Evolutionary conservation across 1,140 invertebrate genomes (phyloP), one percentile per base, ranked within the genome.

Genomic region (Batillaria attramentaria): DNA sequence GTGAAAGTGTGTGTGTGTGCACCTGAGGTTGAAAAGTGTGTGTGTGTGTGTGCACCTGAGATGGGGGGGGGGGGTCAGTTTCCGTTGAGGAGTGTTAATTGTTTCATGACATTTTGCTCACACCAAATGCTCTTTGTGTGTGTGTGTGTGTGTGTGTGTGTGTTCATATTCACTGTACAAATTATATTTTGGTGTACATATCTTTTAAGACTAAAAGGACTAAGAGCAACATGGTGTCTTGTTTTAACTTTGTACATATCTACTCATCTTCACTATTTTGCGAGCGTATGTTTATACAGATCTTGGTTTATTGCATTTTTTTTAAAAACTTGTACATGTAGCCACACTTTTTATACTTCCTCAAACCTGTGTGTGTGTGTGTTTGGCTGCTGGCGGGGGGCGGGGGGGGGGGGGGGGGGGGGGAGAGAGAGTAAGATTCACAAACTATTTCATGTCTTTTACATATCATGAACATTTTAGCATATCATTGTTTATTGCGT

Each of bases 141-240:
- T 10, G 8, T 65, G 3, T 33, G 62, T 6, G 4, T 65, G 28
- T 65, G 66, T 68, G 35, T 68, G 66, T 5, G 37, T 68, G 66
- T 68, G 66, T 13, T 39, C 42, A n/a, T n/a, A 68, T 41, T 41
- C 39, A 66, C 31, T 62, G 5, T 62, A n/a, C 57, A 62, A 62
- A 62, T n/a, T 62, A 28, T n/a, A 28, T 62, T 13, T 6, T 16
- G 20, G n/a, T 62, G 6, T 62, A 28, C 28, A 5, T 62, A 28
- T 62, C n/a, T 62, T n/a, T 62, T 62, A 62, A 6, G 6, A 62
- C 28, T 62, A 62, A 62, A n/a, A n/a, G n/a, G n/a, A n/a, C n/a
- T n/a, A n/a, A n/a, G n/a, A n/a, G n/a, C n/a, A n/a, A n/a, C n/a
- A n/a, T n/a, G n/a, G n/a, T n/a, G n/a, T n/a, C n/a, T n/a, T n/a